These are phyloP conservation scores for Diplodus sargus DNA, from an alignment of 2,797 vertebrate species.

Conservation along the genomic window DNA sequence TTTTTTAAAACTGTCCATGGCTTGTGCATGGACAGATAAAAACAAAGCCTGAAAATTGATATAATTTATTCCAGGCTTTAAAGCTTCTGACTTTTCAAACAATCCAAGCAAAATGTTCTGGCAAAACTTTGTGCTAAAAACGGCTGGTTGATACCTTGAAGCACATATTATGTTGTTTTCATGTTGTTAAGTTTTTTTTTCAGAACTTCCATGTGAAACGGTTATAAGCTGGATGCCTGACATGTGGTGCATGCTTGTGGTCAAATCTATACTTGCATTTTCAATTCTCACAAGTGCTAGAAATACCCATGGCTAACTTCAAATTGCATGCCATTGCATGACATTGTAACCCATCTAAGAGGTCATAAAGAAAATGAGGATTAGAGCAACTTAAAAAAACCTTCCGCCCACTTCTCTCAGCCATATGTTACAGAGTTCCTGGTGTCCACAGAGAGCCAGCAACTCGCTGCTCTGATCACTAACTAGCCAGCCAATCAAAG, in stretches of 20 bases:
- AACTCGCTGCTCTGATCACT: constrained; percentile 71
- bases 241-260: constrained; percentile 64
- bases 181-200: constrained; percentile 22
- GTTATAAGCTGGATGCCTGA: constrained; percentile 54
- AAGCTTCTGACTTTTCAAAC: constrained; percentile 45
- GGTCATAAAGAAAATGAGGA: constrained; percentile 78
- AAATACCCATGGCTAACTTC: constrained; percentile 73
- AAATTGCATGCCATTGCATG: constrained; percentile 76
- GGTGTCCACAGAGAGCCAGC: constrained; percentile 76
- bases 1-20: constrained; percentile 1
- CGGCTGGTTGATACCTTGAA: constrained; percentile 64
- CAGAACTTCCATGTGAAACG: constrained; percentile 50
- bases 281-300: constrained; percentile 65
- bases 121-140: constrained; percentile 43
- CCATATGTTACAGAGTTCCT: constrained; percentile 69
- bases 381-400: constrained; percentile 63
- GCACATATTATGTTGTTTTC: constrained; percentile 47
- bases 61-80: constrained; percentile 25
- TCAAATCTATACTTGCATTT: constrained; percentile 71
- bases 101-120: constrained; percentile 45
- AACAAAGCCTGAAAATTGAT: constrained; percentile 8
- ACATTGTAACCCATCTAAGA: constrained; percentile 77
- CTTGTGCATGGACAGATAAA: not conserved
- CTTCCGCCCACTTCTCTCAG: constrained; percentile 79
- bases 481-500: constrained; percentile 82